Evolutionary conservation across 2,888 invertebrate species (phyloP).

Genomic region (Tipula confusa): DNA sequence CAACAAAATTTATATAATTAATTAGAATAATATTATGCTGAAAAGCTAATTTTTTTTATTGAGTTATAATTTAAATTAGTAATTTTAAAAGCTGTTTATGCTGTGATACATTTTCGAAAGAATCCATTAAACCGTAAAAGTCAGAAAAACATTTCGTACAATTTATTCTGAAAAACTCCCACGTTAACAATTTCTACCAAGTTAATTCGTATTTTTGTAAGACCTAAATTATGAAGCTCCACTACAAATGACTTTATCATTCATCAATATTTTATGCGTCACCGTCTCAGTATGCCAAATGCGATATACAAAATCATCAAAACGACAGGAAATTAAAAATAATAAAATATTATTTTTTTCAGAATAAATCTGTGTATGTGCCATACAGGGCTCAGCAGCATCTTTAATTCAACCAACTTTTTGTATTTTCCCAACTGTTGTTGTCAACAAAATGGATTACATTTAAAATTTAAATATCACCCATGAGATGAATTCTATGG

Average conservation of each 20-base stretch:
- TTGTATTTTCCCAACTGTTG: background rate
- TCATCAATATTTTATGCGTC: background rate
- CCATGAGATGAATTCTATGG: constrained; percentile 9
- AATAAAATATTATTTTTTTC: background rate
- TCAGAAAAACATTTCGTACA: too few species aligned
- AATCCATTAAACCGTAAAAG: too few species aligned
- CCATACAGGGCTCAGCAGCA: background rate
- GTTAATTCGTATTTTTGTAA: too few species aligned
- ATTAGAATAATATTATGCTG: too few species aligned
- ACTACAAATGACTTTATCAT: background rate
- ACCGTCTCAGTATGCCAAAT: background rate
- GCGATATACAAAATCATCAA: background rate
- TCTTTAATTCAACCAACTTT: background rate
- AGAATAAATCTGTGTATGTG: background rate
- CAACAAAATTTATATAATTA: too few species aligned
- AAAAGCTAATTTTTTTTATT: too few species aligned
- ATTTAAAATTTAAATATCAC: constrained; percentile 9
- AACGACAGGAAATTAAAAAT: constrained; percentile 9
- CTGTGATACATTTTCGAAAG: too few species aligned
- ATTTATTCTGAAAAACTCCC: too few species aligned
- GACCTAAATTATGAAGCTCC: too few species aligned
- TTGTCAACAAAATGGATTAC: constrained; percentile 12
- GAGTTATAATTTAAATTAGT: too few species aligned
- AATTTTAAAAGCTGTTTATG: too few species aligned
- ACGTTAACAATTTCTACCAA: too few species aligned